A percentile compares a stretch with the other conserved stretches of the same genome.
phyloP scores from a whole-genome alignment of 2,888 invertebrate species.

The Aporophyla nigra region DNA sequence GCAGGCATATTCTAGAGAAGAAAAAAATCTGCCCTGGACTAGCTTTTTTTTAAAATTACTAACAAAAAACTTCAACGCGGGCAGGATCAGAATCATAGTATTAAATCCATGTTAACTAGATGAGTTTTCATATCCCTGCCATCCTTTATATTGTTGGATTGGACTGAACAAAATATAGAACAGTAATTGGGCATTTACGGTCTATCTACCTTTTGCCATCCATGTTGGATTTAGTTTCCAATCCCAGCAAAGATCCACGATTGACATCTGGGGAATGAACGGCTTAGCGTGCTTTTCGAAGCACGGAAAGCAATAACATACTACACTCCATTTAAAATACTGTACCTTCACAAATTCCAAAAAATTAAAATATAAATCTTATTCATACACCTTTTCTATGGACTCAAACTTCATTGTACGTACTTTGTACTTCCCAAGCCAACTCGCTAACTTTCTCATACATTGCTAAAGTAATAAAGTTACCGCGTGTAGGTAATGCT shows the following conservation, averaged over 20 bases:
- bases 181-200: neutral
- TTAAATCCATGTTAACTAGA: no score
- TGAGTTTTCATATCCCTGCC: no score
- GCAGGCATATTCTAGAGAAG: no score
- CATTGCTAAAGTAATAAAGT: constrained; percentile 44
- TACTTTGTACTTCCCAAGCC: constrained; percentile 50
- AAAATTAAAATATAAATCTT: neutral
- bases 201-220: neutral
- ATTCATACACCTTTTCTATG: constrained; percentile 4
- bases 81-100: no score
- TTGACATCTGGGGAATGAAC: no score
- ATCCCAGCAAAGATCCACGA: no score
- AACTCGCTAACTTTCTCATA: constrained; percentile 63
- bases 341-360: neutral
- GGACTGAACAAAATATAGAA: neutral
- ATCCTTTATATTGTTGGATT: neutral
- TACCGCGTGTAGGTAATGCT: constrained; percentile 3
- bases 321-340: neutral
- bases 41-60: no score
- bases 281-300: no score
- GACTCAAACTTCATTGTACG: constrained; percentile 26
- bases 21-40: no score
- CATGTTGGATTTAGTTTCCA: no score
- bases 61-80: no score
- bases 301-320: no score